Conservation (phyloP, 2,113 vertebrate species). For the Peromyscus polionotus region DNA sequence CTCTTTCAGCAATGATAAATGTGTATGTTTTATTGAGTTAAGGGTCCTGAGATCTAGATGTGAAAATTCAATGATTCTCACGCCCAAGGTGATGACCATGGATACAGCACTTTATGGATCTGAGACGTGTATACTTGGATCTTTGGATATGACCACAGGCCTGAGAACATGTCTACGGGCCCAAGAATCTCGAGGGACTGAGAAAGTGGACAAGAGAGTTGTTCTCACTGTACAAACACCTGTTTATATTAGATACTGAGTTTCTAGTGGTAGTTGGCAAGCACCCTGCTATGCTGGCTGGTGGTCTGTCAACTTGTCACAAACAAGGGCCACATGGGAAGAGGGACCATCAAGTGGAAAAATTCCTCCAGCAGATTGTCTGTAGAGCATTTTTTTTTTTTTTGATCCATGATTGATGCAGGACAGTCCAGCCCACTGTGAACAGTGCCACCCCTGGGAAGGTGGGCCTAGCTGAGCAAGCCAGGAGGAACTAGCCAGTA, state of each 20-base stretch:
- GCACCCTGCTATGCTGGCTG: accelerated
- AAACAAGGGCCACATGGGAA: not conserved
- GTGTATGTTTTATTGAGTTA: not conserved
- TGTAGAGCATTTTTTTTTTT: not conserved
- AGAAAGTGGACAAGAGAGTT: not conserved
- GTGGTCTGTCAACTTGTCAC: not conserved
- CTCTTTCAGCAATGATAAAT: not conserved
- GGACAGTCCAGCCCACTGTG: not conserved
- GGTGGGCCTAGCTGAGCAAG: not conserved
- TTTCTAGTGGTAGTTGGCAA: too few relatives aligned
- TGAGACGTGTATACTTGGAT: not conserved
- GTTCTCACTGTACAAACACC: not conserved
- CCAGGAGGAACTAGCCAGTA: not conserved
- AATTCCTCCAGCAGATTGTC: too few relatives aligned
- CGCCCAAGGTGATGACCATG: accelerated
- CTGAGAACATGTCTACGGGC: not conserved
- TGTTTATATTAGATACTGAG: not conserved
- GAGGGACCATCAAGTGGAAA: too few relatives aligned
- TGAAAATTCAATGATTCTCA: not conserved
- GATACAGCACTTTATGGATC: not conserved
- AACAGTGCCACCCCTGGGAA: not conserved
- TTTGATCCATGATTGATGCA: too few relatives aligned
- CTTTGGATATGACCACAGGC: too few relatives aligned
- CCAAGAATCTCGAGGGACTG: not conserved
- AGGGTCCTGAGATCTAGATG: not conserved